Evolutionary conservation across 2,888 invertebrate species (phyloP).

Genomic region (Dyspetes luteomarginatus): DNA sequence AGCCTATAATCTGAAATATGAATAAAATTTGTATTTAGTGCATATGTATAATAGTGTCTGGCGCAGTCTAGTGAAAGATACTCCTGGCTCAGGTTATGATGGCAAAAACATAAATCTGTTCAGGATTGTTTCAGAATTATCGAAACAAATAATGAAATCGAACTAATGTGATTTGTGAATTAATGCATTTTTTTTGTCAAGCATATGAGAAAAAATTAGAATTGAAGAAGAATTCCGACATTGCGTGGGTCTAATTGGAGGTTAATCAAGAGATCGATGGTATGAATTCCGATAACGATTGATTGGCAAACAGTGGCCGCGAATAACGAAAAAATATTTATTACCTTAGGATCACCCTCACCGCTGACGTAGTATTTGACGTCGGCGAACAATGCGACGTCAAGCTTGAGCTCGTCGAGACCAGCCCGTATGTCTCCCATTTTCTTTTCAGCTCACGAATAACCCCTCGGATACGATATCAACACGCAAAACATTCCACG

Average conservation of each 20-base stretch:
- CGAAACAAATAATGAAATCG: background rate
- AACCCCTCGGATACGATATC: constrained; percentile 47
- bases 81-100: too few relatives aligned
- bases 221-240: too few relatives aligned
- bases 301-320: background rate
- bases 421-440: constrained; percentile 84
- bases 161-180: background rate
- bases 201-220: background rate
- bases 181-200: background rate
- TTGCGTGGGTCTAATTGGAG: too few relatives aligned
- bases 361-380: constrained; percentile 94
- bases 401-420: constrained; percentile 83
- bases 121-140: background rate
- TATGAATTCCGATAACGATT: background rate
- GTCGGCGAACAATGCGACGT: constrained; percentile 90
- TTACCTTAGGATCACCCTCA: constrained; percentile 84
- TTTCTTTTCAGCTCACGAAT: constrained; percentile 66
- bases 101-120: background rate
- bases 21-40: background rate
- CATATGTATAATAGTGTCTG: background rate
- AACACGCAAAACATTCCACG: constrained; percentile 67
- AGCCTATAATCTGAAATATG: constrained; percentile 88
- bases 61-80: background rate
- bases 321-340: constrained; percentile 18
- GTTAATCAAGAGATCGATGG: background rate